phyloP scores from a whole-genome alignment of 2,888 invertebrate genomes.

The Autographa pulchrina region DNA sequence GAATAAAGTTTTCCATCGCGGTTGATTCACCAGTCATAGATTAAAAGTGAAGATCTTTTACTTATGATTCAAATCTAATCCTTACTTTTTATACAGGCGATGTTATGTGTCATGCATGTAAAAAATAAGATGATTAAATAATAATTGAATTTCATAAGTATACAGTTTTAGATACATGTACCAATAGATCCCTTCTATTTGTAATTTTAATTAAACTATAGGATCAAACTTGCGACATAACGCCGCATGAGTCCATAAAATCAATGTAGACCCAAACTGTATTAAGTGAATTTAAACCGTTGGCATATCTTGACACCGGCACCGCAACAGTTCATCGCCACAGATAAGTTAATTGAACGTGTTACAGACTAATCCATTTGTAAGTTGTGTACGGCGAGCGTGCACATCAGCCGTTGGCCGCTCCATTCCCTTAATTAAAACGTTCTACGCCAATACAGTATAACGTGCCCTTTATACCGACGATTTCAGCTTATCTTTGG shows the following conservation, averaged over 20 bases:
- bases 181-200: too few relatives aligned
- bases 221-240: not conserved
- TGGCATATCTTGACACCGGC: slow-evolving; percentile 23
- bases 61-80: not conserved
- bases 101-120: not conserved
- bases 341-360: slow-evolving; percentile 75
- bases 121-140: too few relatives aligned
- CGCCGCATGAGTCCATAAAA: not conserved
- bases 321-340: slow-evolving; percentile 62
- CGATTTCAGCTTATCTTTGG: slow-evolving; percentile 57
- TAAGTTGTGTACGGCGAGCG: slow-evolving; percentile 66
- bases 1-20: not conserved
- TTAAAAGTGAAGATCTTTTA: not conserved
- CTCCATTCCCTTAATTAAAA: slow-evolving; percentile 86
- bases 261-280: slow-evolving; percentile 10
- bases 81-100: not conserved
- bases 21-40: too few relatives aligned
- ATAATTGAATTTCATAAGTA: too few relatives aligned
- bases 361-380: slow-evolving; percentile 85
- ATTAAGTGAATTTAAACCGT: slow-evolving; percentile 26
- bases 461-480: slow-evolving; percentile 61
- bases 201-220: too few relatives aligned
- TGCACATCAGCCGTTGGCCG: slow-evolving; percentile 63
- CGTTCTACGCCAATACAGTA: slow-evolving; percentile 68
- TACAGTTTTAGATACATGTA: not conserved